A percentile compares a stretch with the other conserved stretches of the same genome.
Conservation (phyloP, 2,113 vertebrate genomes). For the Ptilonorhynchus violaceus region DNA sequence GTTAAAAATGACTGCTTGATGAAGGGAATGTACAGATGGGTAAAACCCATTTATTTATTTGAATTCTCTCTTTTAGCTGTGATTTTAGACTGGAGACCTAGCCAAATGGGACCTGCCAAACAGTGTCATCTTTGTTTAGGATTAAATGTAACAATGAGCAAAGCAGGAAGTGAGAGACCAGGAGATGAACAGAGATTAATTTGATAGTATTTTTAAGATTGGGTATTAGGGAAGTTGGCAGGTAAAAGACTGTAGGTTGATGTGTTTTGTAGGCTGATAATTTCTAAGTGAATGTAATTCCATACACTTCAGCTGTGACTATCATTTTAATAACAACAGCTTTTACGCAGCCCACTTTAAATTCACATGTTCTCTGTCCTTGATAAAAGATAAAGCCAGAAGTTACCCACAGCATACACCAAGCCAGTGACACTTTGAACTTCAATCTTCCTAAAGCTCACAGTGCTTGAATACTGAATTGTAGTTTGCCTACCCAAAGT, state of each 20-base stretch:
- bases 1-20: neutral
- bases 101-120: neutral
- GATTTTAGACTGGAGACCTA: neutral
- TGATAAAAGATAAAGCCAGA: neutral
- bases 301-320: neutral
- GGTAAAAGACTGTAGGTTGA: neutral
- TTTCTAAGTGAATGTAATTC: neutral
- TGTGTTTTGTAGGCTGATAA: neutral
- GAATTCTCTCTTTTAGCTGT: neutral
- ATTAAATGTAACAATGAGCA: neutral
- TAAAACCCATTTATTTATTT: neutral
- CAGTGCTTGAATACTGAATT: neutral
- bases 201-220: neutral
- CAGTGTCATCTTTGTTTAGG: neutral
- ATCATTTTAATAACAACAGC: neutral
- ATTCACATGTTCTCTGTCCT: neutral
- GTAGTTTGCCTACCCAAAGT: neutral
- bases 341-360: neutral
- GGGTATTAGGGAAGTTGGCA: neutral
- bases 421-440: neutral
- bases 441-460: neutral
- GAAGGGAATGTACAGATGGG: neutral
- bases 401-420: neutral
- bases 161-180: neutral
- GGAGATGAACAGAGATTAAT: neutral